A percentile compares a stretch with the other conserved stretches of the same genome.
Evolutionary conservation across 2,797 vertebrate genomes (phyloP).

Genomic region (Alosa sapidissima): DNA sequence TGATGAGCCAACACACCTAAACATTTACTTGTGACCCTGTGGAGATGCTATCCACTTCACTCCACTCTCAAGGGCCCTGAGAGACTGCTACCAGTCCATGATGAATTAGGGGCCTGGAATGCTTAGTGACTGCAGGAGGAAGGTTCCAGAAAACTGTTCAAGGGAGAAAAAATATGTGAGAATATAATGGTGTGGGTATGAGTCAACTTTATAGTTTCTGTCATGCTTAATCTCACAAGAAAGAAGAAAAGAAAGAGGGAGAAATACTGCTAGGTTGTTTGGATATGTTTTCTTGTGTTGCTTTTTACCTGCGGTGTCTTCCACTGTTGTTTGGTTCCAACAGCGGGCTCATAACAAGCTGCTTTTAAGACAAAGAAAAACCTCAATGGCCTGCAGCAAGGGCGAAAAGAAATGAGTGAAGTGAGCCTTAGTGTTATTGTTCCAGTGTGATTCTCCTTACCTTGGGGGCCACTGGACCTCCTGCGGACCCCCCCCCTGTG

Average conservation of each 20-base stretch:
- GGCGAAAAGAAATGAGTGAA: not conserved
- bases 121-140: not conserved
- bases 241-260: not conserved
- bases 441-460: not conserved
- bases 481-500: not conserved
- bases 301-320: not conserved
- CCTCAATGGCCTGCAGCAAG: not conserved
- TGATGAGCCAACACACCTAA: slow-evolving; percentile 29
- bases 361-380: not conserved
- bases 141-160: not conserved
- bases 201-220: not conserved
- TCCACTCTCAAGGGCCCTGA: not conserved
- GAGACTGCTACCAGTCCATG: not conserved
- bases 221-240: not conserved
- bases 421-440: slow-evolving; percentile 12
- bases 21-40: slow-evolving; percentile 18
- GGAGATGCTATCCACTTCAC: not conserved
- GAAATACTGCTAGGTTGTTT: not conserved
- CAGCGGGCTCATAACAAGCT: not conserved
- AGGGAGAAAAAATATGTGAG: not conserved
- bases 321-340: not conserved
- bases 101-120: not conserved
- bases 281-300: not conserved
- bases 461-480: not conserved
- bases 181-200: not conserved